A percentile compares a stretch with the other conserved stretches of the same genome.
Evolutionary conservation across 2,113 vertebrate genomes (phyloP).

Genomic region (Brienomyrus brachyistius): DNA sequence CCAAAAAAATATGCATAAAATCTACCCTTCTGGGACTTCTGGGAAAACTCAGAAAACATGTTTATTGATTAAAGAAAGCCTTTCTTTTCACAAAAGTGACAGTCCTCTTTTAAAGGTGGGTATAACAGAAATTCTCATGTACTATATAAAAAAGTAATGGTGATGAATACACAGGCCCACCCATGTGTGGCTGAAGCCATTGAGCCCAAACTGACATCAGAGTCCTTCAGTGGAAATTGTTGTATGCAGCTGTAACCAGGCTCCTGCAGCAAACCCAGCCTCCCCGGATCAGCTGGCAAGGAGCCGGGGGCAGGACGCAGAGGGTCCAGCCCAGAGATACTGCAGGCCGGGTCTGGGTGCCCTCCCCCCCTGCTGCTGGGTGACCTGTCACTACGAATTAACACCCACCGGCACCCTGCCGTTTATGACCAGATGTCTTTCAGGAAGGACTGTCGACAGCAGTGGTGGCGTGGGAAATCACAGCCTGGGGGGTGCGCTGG

Average conservation of each 20-base stretch:
- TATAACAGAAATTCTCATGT: neutral
- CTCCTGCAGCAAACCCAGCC: neutral
- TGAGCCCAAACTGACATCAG: neutral
- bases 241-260: neutral
- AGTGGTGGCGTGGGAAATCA: neutral
- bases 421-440: neutral
- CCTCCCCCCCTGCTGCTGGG: neutral
- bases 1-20: neutral
- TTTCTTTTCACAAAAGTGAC: neutral
- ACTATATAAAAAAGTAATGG: neutral
- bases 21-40: neutral
- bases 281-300: neutral
- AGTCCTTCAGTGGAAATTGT: neutral
- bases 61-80: neutral
- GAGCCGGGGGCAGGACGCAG: too few relatives aligned
- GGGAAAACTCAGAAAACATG: neutral
- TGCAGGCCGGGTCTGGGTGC: neutral
- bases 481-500: constrained; percentile 23
- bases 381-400: constrained; percentile 14
- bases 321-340: neutral
- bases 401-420: neutral
- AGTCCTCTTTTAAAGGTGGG: neutral
- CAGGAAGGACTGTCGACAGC: neutral
- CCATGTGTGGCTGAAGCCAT: neutral
- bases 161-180: neutral